Evolutionary conservation across 2,888 invertebrate genomes (phyloP).

Genomic region (Dyspetes luteomarginatus): DNA sequence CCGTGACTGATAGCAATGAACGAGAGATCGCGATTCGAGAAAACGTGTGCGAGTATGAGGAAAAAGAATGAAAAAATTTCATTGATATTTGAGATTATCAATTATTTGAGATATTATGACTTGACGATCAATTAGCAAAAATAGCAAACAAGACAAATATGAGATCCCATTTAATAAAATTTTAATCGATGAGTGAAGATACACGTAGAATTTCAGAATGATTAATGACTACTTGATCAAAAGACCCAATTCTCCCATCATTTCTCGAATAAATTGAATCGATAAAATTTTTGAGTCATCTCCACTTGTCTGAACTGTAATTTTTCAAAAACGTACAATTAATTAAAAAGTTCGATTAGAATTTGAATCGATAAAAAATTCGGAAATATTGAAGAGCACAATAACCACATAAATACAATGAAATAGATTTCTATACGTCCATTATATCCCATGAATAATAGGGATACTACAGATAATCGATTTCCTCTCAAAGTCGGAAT

Average conservation of each 20-base stretch:
- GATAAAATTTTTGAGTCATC: no score
- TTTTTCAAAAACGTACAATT: no score
- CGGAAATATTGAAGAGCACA: neutral
- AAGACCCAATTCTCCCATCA: no score
- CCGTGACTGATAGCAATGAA: constrained; percentile 37
- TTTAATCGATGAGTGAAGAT: no score
- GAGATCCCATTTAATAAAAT: no score
- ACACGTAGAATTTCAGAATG: no score
- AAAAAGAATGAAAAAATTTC: neutral
- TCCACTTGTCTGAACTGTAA: no score
- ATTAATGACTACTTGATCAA: no score
- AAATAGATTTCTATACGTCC: constrained; percentile 31
- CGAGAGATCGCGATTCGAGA: constrained; percentile 3
- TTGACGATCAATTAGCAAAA: neutral
- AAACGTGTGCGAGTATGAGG: neutral
- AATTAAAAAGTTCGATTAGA: neutral
- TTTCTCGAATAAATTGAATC: no score
- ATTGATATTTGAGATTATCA: no score
- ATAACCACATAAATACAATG: constrained; percentile 26
- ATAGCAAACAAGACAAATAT: no score
- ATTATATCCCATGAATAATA: constrained; percentile 44
- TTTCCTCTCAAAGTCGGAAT: constrained; percentile 54
- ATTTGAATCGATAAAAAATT: neutral
- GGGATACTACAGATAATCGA: constrained; percentile 51
- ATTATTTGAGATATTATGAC: no score